phyloP scores from a whole-genome alignment of 2,888 invertebrate genomes.

The Folsomia candida region DNA sequence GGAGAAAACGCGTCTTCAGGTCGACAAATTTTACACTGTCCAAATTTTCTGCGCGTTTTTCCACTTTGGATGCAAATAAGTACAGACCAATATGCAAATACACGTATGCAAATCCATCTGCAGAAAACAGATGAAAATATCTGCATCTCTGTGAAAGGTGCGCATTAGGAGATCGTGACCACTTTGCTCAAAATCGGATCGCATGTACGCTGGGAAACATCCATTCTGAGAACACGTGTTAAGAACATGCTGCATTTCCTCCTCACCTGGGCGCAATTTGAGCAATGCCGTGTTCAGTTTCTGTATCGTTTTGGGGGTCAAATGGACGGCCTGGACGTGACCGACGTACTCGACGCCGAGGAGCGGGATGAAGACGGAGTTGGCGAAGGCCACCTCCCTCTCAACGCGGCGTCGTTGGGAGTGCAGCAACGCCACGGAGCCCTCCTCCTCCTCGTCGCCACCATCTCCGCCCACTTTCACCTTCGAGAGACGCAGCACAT shows the following conservation, averaged over 20 bases:
- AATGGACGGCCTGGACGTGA: conserved; percentile 55
- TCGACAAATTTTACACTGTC: too few relatives aligned
- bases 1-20: too few relatives aligned
- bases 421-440: conserved; percentile 25
- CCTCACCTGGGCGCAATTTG: conserved; percentile 54
- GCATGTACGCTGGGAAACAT: too few relatives aligned
- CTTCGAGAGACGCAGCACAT: conserved; percentile 47
- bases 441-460: conserved; percentile 30
- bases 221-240: not conserved
- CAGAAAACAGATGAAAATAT: too few relatives aligned
- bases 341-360: conserved; percentile 55
- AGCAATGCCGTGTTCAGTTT: conserved; percentile 54
- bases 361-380: conserved; percentile 60
- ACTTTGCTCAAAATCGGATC: too few relatives aligned
- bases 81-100: too few relatives aligned
- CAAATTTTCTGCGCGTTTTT: too few relatives aligned
- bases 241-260: not conserved
- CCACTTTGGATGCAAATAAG: too few relatives aligned
- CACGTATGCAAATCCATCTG: too few relatives aligned
- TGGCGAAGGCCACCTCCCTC: conserved; percentile 59
- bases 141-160: too few relatives aligned
- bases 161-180: too few relatives aligned
- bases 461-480: conserved; percentile 32
- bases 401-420: conserved; percentile 55
- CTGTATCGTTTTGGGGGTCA: conserved; percentile 54